Base-by-base conservation (phyloP, 2,888 invertebrate genomes). In the Troides oblongomaculatus region DNA sequence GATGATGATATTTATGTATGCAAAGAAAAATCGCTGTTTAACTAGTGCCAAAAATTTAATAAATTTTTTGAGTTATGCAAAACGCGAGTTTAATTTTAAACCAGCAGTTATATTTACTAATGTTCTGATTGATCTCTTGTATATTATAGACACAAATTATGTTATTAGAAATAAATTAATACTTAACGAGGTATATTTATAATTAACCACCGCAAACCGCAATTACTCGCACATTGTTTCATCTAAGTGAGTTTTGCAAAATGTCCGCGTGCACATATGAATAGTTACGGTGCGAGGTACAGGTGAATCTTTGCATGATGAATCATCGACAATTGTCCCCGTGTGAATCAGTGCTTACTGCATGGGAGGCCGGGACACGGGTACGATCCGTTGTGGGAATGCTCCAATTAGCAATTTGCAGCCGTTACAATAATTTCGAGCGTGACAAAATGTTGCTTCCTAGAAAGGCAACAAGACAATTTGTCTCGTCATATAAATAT, bases 291-390 rank as follows among this genome's bases (percentile, higher is more conserved):
- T 63, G 14, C 59, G 66, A 70, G 70, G 61, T 50, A 66, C 77
- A 74, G 71, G 76, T 76, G 75, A 71, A 77, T 76, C 73, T 76
- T 72, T 75, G 64, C 59, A 62, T 66, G 71, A 69, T 79, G 79
- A 78, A 71, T 78, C 78, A 79, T 64, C 62, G 57, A 30, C 68
- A 69, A 30, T 43, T 71, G 71, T 73, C 73, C 64, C 68, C 72
- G 68, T 72, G 68, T 66, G 72, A 72, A 71, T 72, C 62, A 71
- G 71, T 71, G n/a, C 39, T 10, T 23, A 43, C 64, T 43, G 60
- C 66, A 70, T 63, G 70, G 70, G 66, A 63, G 70, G 61, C 64
- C 57, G 46, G 70, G 61, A 61, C 57, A 56, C 66, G 59, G 46
- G 30, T 62, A 46, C 36, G n/a, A 36, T 68, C 68, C 46, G 68